A percentile compares a stretch with the other conserved stretches of the same genome.
These are phyloP conservation scores for Rhodinocichla rosea DNA, from an alignment of 2,113 vertebrate genomes.

Conservation along the genomic window DNA sequence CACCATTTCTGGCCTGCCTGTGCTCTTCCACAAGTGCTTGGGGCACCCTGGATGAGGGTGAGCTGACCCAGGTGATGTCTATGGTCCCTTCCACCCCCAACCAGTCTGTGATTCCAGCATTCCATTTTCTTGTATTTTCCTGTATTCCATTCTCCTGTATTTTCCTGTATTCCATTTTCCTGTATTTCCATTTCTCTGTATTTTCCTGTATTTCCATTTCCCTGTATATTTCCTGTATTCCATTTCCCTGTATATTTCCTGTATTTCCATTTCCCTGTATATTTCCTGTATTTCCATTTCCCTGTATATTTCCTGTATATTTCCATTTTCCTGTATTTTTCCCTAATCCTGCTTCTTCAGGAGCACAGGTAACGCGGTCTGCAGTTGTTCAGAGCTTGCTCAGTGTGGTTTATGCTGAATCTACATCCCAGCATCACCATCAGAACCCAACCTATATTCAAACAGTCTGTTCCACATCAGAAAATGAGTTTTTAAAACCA, in stretches of 20 bases:
- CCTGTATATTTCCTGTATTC: neutral
- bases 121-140: too few relatives aligned
- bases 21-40: rapidly evolving
- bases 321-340: neutral
- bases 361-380: rapidly evolving
- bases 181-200: neutral
- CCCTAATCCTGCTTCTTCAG: neutral
- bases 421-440: rapidly evolving
- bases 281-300: too few relatives aligned
- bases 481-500: neutral
- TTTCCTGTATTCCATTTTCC: neutral
- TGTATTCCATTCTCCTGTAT: too few relatives aligned
- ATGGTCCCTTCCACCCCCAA: neutral
- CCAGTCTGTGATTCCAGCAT: neutral
- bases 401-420: neutral
- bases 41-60: rapidly evolving
- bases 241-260: too few relatives aligned
- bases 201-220: neutral
- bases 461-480: neutral
- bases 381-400: neutral
- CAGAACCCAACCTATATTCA: neutral
- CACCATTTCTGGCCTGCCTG: rapidly evolving
- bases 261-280: too few relatives aligned
- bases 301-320: too few relatives aligned
- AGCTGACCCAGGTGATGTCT: neutral